Evolutionary conservation across 2,797 vertebrate species (phyloP), one percentile per base, ranked within the genome.

Genomic region (Pyrrhura leucotis): DNA sequence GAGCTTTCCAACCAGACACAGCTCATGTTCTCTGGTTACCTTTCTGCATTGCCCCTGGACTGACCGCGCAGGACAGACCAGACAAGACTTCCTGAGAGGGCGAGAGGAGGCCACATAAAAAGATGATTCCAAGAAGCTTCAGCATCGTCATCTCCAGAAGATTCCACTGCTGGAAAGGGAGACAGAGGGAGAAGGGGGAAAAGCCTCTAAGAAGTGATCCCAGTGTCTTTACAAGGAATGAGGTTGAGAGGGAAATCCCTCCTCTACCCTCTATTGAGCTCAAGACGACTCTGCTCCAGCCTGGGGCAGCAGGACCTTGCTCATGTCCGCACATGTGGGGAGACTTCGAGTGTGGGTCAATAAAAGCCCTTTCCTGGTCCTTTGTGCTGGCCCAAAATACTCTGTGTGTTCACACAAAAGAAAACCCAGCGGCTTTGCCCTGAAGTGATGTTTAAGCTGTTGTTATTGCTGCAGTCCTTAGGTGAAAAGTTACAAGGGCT

Each of bases 31-130:
- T 33, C 11, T 4, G 4, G 56, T 95, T 96, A 96, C 95, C 85
- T 0, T 88, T 74, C 73, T 86, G 45, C 71, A 91, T 42, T 0
- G 89, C 94, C 21, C 0, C 12, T 0, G 74, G 12, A 3, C 71
- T 94, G 44, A 93, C 17, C 0, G 81, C 72, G 0, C 92, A 93
- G 58, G 84, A 78, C 72, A 95, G 47, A 0, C 93, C 90, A 0
- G 89, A 83, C 44, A 79, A 2, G 3, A 63, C 77, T 12, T 56
- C 71, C 16, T 15, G 71, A 1, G 85, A 82, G 5, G 89, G 82
- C 0, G 48, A 65, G 22, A 97, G 67, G 56, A 97, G 93, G 42
- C 93, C 66, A 18, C 95, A 96, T 69, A 97, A 92, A 22, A 90
- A 4, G 39, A 85, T 0, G 3, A 95, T 5, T 7, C 90, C 85